Conservation (phyloP, 2,113 vertebrate genomes). For the Bubo blakistoni region DNA sequence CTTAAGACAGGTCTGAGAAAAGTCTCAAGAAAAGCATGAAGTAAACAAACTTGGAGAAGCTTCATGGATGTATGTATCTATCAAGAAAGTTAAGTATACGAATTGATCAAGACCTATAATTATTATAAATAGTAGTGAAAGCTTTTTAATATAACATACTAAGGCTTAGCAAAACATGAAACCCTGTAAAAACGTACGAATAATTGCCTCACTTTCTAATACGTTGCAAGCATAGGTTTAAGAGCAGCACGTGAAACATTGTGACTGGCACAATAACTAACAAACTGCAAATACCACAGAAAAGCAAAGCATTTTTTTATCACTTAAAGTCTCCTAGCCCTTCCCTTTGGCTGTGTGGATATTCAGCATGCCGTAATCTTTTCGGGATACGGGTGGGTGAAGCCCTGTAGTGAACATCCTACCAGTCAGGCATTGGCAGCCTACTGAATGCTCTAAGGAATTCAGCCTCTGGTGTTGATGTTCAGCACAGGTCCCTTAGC, state of each 20-base stretch:
- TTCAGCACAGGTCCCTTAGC: neutral
- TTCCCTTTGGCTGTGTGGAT: neutral
- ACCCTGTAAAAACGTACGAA: neutral
- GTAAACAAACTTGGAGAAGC: neutral
- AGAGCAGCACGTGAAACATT: neutral
- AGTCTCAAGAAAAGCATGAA: neutral
- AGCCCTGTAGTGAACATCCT: neutral
- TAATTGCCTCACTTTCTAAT: neutral
- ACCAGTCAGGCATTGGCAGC: neutral
- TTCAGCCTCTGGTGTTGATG: neutral
- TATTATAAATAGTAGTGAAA: neutral
- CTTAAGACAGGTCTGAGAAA: neutral
- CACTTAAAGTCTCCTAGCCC: neutral
- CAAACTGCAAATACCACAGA: neutral
- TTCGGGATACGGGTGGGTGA: neutral
- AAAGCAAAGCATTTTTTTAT: neutral
- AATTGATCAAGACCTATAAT: neutral
- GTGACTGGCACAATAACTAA: neutral
- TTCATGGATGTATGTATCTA: neutral
- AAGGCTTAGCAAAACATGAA: neutral
- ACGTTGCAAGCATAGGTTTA: fast-evolving
- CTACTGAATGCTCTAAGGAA: neutral
- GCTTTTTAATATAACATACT: neutral
- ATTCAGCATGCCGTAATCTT: neutral
- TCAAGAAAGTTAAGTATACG: neutral